Base-by-base conservation (phyloP, 2,888 invertebrate species). In the Xestia rhomboidea region DNA sequence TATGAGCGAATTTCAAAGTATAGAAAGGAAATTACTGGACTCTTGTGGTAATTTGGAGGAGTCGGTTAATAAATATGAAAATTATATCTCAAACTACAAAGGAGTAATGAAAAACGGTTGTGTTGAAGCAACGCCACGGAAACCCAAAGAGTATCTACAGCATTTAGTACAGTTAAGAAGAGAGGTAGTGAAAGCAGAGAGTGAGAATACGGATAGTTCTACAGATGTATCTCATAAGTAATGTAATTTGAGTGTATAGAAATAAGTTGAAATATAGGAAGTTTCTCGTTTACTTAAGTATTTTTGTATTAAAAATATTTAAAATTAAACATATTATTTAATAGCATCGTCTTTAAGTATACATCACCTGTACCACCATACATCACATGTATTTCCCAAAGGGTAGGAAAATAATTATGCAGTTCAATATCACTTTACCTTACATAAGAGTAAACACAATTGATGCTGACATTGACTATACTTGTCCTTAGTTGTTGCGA, bases 91-190 rank as follows among this genome's bases (percentile, higher is more conserved):
- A 38, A 88, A 87, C 75, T 91, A 89, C 78, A 89, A 87, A 73
- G 87, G 84, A n/a, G 75, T 81, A 57, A 86, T 70, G 24, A 89
- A 88, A 44, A 70, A 49, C 54, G 63, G 78, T 51, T 74, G 63
- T 57, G 79, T 68, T 51, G 83, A 81, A 71, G 76, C 70, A 41
- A 57, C 54, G n/a, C 72, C 75, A n/a, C 89, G 93, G 34, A 93
- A 93, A 15, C 97, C 97, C 1, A 97, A 97, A 74, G 96, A 97
- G 80, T 97, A 97, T 93, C 91, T 97, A 77, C 96, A 96, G 85
- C 97, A 97, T 91, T 94, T 97, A 81, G 97, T 97, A 21, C 94
- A 95, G 74, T 93, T 97, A 92, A 93, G 97, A 85, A 95, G 95
- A 88, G 96, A 97, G 86, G 95, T 97, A 30, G 95, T 97, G 0